Conservation (phyloP, 2,797 vertebrate genomes). For the Tragopan temminckii region DNA sequence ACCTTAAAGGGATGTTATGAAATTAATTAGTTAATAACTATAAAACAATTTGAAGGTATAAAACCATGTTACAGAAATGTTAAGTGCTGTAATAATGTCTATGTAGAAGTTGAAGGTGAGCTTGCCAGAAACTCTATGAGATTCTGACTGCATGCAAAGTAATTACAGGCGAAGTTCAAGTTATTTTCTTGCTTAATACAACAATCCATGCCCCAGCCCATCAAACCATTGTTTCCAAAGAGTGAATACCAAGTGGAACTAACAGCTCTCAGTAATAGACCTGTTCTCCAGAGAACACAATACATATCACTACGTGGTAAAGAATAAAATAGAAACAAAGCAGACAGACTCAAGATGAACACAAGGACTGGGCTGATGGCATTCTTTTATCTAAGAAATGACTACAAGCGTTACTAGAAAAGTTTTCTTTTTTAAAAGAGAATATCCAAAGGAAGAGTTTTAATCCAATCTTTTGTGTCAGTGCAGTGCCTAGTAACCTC, state of each 20-base stretch:
- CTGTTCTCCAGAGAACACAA: conserved; percentile 22
- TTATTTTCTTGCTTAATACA: conserved; percentile 68
- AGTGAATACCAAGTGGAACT: conserved; percentile 55
- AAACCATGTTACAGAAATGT: conserved; percentile 42
- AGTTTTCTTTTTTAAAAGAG: neutral
- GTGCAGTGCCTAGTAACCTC: neutral
- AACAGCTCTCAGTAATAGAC: conserved; percentile 46
- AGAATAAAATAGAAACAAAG: conserved; percentile 15
- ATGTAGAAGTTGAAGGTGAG: conserved; percentile 22
- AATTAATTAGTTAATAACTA: conserved; percentile 70
- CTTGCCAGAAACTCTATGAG: conserved; percentile 34
- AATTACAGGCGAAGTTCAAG: conserved; percentile 56
- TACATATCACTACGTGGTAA: conserved; percentile 27
- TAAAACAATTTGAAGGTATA: conserved; percentile 53
- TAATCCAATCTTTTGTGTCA: conserved; percentile 18
- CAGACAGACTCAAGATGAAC: conserved; percentile 39
- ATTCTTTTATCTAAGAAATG: conserved; percentile 44
- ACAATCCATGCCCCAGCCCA: conserved; percentile 37
- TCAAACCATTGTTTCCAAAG: conserved; percentile 59
- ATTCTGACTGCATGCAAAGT: neutral
- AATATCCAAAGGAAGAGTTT: conserved; percentile 35
- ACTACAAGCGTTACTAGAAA: conserved; percentile 38
- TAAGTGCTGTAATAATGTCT: conserved; percentile 13
- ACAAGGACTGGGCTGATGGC: conserved; percentile 5
- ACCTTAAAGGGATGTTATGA: conserved; percentile 38